These are phyloP conservation scores for Hirtodrosophila histrioides DNA, from an alignment of 2,888 invertebrate genomes.

Conservation along the genomic window DNA sequence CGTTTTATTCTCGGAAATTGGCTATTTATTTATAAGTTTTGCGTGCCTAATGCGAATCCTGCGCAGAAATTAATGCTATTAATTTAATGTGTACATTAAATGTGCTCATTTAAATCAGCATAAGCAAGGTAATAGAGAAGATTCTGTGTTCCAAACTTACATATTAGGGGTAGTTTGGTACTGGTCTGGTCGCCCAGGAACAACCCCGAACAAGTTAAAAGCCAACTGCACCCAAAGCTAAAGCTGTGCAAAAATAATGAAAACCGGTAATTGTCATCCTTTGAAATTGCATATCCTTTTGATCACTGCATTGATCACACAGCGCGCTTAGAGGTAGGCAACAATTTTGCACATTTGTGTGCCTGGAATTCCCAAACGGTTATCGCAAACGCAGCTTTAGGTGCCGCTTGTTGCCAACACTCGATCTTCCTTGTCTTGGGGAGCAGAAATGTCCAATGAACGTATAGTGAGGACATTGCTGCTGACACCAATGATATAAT, in stretches of 20 bases:
- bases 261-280: slow-evolving; percentile 23
- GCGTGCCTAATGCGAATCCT: slow-evolving; percentile 21
- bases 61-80: slow-evolving; percentile 45
- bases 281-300: slow-evolving; percentile 4
- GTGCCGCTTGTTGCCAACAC: slow-evolving; percentile 3
- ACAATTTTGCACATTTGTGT: background rate
- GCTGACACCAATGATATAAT: slow-evolving; percentile 88
- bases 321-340: slow-evolving; percentile 4
- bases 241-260: too few species aligned
- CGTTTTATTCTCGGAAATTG: slow-evolving; percentile 50
- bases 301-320: slow-evolving; percentile 27
- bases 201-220: background rate
- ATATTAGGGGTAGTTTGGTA: slow-evolving; percentile 20
- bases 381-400: slow-evolving; percentile 28
- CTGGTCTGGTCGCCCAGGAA: background rate
- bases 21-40: slow-evolving; percentile 45
- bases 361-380: slow-evolving; percentile 70
- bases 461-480: slow-evolving; percentile 93
- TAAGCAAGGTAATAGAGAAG: background rate
- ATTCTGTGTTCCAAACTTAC: background rate
- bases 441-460: slow-evolving; percentile 94
- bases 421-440: slow-evolving; percentile 91
- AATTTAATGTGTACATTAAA: slow-evolving; percentile 23
- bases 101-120: slow-evolving; percentile 4
- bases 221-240: slow-evolving; percentile 17